Percentiles rank a stretch among this genome's conserved stretches.
Conservation (phyloP, 35 echinoderm and acorn worm species). For the Hemicentrotus pulcherrimus region DNA sequence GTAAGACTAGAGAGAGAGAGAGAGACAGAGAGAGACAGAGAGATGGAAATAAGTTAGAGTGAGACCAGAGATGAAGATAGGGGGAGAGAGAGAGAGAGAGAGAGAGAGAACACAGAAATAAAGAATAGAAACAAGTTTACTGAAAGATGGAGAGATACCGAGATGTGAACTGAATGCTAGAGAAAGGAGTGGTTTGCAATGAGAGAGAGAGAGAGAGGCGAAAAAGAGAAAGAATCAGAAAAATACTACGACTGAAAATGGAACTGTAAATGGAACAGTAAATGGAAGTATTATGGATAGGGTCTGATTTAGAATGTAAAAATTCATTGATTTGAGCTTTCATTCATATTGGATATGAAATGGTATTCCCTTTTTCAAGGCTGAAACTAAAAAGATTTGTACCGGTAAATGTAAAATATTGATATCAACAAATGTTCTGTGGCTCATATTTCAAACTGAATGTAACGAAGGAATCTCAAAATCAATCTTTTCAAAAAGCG, state of each 20-base stretch:
- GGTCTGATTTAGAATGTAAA: background rate
- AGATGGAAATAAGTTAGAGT: background rate
- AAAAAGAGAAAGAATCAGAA: too few species aligned
- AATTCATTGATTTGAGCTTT: background rate
- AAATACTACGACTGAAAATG: too few species aligned
- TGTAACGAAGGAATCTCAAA: background rate
- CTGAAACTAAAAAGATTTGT: background rate
- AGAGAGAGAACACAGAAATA: background rate
- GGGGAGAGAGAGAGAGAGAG: background rate
- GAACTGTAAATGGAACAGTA: background rate
- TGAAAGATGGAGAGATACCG: too few species aligned
- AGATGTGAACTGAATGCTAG: too few species aligned
- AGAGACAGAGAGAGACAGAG: background rate
- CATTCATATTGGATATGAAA: background rate
- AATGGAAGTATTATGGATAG: too few species aligned
- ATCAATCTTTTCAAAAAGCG: background rate
- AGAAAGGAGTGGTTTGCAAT: too few species aligned
- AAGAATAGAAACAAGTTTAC: background rate
- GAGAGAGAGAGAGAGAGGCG: too few species aligned
- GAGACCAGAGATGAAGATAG: background rate
- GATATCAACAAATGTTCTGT: background rate
- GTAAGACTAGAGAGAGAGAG: background rate
- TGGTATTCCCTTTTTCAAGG: background rate
- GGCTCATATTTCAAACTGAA: background rate
- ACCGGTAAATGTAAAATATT: background rate